These are phyloP conservation scores for Pammene fasciana DNA, from an alignment of 2,888 invertebrate species.

Conservation along the genomic window DNA sequence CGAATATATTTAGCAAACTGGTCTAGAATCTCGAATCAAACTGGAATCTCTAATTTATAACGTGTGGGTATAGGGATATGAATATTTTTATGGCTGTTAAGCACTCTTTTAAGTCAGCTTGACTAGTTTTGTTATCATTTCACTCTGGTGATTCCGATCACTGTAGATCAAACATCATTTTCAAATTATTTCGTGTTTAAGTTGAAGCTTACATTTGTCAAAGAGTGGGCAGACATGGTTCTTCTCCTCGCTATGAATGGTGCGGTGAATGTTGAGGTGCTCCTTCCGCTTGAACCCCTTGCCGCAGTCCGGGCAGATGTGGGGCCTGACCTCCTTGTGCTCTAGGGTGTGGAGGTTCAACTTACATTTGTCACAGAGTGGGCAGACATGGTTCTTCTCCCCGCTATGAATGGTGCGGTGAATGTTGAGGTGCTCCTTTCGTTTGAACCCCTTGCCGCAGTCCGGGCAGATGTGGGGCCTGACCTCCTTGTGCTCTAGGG, in stretches of 20 bases:
- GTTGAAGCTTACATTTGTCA: conserved; percentile 80
- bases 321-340: conserved; percentile 89
- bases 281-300: conserved; percentile 92
- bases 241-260: conserved; percentile 91
- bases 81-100: no score
- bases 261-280: conserved; percentile 90
- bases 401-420: conserved; percentile 92
- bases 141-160: no score
- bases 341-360: conserved; percentile 89
- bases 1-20: no score
- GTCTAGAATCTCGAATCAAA: no score
- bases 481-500: conserved; percentile 89
- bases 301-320: conserved; percentile 88
- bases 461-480: conserved; percentile 89
- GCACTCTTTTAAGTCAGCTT: no score
- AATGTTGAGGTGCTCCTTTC: conserved; percentile 91
- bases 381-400: conserved; percentile 89
- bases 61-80: no score
- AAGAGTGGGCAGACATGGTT: conserved; percentile 89
- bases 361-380: conserved; percentile 87
- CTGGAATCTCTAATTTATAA: no score
- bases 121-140: no score
- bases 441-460: conserved; percentile 90
- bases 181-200: no score
- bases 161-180: no score